These are phyloP conservation scores for Porites lutea DNA, from an alignment of 64 coral and sea anemone species.

Conservation along the genomic window DNA sequence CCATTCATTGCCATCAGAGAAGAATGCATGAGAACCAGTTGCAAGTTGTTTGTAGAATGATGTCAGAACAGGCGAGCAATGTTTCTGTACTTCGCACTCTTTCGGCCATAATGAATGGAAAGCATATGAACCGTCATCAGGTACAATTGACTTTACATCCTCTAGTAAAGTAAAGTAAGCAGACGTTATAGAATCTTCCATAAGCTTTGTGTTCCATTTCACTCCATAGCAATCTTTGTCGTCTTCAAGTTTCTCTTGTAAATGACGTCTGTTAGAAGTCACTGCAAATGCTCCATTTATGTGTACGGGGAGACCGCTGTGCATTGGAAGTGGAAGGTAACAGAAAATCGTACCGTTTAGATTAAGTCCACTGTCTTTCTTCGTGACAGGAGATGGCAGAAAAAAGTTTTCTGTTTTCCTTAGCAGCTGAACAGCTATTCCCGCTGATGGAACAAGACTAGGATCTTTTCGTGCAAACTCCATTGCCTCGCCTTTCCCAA, in stretches of 20 bases:
- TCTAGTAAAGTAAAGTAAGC: conserved; percentile 71
- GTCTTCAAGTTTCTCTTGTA: conserved; percentile 70
- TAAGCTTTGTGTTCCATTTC: conserved; percentile 77
- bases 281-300: conserved; percentile 88
- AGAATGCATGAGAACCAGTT: background rate
- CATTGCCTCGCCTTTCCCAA: conserved; percentile 45
- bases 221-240: conserved; percentile 75
- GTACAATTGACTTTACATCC: conserved; percentile 3
- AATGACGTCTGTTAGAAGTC: conserved; percentile 64
- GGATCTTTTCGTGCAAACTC: conserved; percentile 32
- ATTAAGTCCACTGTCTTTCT: background rate
- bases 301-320: conserved; percentile 86
- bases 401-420: background rate
- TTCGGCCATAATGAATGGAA: conserved; percentile 79
- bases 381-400: conserved; percentile 51
- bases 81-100: background rate
- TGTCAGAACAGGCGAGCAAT: conserved; percentile 28
- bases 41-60: conserved; percentile 55
- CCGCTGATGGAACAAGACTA: conserved; percentile 70
- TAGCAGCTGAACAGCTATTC: conserved; percentile 59
- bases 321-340: conserved; percentile 73
- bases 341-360: conserved; percentile 58
- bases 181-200: conserved; percentile 67
- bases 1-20: conserved; percentile 59
- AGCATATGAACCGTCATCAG: background rate